Conservation (phyloP, 2,113 vertebrate species). For the Pterocles gutturalis region DNA sequence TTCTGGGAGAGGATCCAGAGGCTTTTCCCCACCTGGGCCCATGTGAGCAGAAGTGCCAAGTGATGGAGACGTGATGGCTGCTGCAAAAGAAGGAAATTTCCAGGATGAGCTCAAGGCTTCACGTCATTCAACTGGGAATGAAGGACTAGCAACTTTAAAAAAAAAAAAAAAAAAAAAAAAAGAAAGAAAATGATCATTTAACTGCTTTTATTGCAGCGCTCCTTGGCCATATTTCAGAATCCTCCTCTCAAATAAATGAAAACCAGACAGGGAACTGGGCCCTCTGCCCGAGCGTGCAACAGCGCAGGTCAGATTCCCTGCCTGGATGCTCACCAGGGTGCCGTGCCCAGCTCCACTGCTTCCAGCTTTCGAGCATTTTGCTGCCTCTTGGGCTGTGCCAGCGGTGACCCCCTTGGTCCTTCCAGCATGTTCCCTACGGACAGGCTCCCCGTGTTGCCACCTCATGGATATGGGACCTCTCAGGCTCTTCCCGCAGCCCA, state of each 20-base stretch:
- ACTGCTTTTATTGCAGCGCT: conserved; percentile 3
- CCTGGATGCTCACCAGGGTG: neutral
- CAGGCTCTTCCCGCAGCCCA: neutral
- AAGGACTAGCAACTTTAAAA: neutral
- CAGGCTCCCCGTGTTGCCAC: neutral
- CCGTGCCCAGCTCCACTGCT: neutral
- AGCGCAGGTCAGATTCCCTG: neutral
- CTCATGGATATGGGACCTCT: neutral
- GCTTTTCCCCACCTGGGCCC: neutral
- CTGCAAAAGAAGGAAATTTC: neutral
- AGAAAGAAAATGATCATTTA: neutral
- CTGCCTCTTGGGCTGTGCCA: neutral
- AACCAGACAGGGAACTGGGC: neutral
- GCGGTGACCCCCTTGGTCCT: neutral
- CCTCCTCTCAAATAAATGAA: neutral
- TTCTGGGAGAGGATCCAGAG: neutral
- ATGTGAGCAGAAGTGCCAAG: neutral
- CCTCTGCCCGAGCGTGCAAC: accelerated
- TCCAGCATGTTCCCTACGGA: neutral
- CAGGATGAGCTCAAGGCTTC: conserved; percentile 1
- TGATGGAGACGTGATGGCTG: neutral
- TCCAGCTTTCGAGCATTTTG: neutral
- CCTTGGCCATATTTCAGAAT: conserved; percentile 2
- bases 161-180: neutral
- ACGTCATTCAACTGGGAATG: neutral